Percentiles rank a stretch among this genome's conserved stretches.
phyloP scores from a whole-genome alignment of 2,113 vertebrate genomes.

The Scortum barcoo region DNA sequence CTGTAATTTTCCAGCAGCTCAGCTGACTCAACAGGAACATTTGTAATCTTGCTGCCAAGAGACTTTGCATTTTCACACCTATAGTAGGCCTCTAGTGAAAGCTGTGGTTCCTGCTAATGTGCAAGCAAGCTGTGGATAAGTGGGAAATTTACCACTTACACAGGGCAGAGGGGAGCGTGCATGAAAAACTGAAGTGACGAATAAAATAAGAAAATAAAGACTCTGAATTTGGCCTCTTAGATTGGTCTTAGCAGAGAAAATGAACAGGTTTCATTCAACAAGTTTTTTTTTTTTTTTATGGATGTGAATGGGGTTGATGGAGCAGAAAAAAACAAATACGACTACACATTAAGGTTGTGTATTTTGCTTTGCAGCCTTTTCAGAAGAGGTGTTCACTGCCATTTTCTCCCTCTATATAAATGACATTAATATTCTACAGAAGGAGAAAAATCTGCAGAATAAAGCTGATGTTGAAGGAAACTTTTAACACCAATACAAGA shows the following conservation, averaged over 20 bases:
- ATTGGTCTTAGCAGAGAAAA: not conserved
- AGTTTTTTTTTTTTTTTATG: not conserved
- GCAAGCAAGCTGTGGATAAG: conserved; percentile 32
- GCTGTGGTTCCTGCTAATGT: conserved; percentile 32
- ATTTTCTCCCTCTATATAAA: too few relatives aligned
- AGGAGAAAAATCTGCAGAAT: too few relatives aligned
- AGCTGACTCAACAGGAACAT: conserved; percentile 33
- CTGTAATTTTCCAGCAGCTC: conserved; percentile 38
- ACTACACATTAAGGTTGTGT: not conserved
- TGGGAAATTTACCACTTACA: conserved; percentile 3
- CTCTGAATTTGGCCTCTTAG: not conserved
- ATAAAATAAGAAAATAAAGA: not conserved
- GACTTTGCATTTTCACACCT: conserved; percentile 36
- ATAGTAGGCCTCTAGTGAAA: not conserved
- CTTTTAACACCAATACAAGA: too few relatives aligned
- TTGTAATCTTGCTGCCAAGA: conserved; percentile 5
- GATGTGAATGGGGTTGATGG: not conserved
- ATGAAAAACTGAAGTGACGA: not conserved
- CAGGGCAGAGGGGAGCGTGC: not conserved
- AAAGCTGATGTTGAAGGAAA: too few relatives aligned
- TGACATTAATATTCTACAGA: too few relatives aligned
- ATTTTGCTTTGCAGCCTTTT: too few relatives aligned
- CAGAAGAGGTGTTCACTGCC: too few relatives aligned
- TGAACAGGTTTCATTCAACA: not conserved
- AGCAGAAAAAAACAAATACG: not conserved